Evolutionary conservation across 1,140 invertebrate species (phyloP).

Genomic region (Drosophila suzukii): DNA sequence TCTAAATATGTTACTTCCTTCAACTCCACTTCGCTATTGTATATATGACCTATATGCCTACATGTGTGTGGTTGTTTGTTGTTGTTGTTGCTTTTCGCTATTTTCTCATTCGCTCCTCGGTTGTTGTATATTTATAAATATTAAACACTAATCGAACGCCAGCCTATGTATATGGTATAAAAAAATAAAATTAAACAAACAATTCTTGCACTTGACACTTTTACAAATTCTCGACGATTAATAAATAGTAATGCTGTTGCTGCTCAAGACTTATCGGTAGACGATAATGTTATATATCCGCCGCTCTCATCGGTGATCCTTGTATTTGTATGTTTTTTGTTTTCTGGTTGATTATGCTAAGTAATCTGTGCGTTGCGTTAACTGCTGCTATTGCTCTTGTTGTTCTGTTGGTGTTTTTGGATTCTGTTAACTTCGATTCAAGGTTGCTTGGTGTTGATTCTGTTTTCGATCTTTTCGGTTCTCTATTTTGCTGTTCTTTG

Average conservation of each 20-base stretch:
- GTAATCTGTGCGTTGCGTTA: constrained; percentile 61
- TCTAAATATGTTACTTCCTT: constrained; percentile 51
- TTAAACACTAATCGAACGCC: constrained; percentile 75
- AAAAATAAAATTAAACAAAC: constrained; percentile 51
- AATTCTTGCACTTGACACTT: constrained; percentile 56
- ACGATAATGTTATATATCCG: constrained; percentile 28
- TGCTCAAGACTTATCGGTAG: constrained; percentile 57
- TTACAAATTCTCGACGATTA: constrained; percentile 67
- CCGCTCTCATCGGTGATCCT: constrained; percentile 11
- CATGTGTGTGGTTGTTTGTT: constrained; percentile 62
- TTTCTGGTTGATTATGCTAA: constrained; percentile 45
- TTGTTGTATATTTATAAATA: constrained; percentile 77
- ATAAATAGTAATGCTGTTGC: constrained; percentile 81
- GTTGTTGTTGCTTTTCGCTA: constrained; percentile 28
- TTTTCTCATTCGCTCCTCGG: constrained; percentile 10
- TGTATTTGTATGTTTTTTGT: constrained; percentile 13
- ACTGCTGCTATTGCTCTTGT: constrained; percentile 26
- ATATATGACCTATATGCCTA: constrained; percentile 58
- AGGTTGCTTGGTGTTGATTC: constrained; percentile 23
- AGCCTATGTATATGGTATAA: constrained; percentile 55
- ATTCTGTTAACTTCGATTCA: constrained; percentile 51
- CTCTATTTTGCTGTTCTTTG: constrained; percentile 8
- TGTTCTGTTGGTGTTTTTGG: constrained; percentile 39
- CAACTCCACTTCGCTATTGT: constrained; percentile 24
- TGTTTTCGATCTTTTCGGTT: constrained; percentile 6